Evolutionary conservation across 64 coral and sea anemone genomes (phyloP).

Genomic region (Acropora tenuis): DNA sequence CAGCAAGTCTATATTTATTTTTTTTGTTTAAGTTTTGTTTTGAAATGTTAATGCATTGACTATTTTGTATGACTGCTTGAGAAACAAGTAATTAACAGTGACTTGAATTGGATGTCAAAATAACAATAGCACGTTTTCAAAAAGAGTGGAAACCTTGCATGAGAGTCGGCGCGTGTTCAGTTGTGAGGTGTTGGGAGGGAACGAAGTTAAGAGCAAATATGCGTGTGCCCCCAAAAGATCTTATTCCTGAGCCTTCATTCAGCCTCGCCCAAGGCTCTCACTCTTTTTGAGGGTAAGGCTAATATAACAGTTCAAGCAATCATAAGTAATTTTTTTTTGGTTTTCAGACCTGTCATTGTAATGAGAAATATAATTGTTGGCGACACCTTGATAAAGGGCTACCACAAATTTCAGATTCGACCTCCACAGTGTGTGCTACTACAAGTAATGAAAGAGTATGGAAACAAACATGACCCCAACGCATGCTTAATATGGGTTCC

Average conservation of each 20-base stretch:
- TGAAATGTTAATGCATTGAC: neutral
- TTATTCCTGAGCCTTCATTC: no score
- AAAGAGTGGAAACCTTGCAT: neutral
- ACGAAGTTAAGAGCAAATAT: neutral
- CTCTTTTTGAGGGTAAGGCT: no score
- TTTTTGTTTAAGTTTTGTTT: neutral
- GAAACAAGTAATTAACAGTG: no score
- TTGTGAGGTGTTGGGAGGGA: neutral
- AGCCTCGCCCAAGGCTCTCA: no score
- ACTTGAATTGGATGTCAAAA: no score
- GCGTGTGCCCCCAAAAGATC: neutral
- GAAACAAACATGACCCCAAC: constrained; percentile 26
- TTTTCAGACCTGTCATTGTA: constrained; percentile 21
- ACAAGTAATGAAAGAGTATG: constrained; percentile 28
- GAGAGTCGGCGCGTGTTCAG: neutral
- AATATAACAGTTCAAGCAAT: no score
- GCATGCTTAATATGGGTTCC: constrained; percentile 55
- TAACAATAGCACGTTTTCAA: neutral
- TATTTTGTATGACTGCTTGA: neutral
- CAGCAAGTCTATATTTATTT: neutral
- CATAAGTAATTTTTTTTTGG: neutral
- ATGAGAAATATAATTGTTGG: constrained; percentile 31
- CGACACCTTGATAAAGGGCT: no score
- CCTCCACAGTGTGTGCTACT: constrained; percentile 49
- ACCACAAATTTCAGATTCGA: constrained; percentile 5